Evolutionary conservation across 2,888 invertebrate species (phyloP), one percentile per base, ranked within the genome.

Genomic region (Noctua comes): DNA sequence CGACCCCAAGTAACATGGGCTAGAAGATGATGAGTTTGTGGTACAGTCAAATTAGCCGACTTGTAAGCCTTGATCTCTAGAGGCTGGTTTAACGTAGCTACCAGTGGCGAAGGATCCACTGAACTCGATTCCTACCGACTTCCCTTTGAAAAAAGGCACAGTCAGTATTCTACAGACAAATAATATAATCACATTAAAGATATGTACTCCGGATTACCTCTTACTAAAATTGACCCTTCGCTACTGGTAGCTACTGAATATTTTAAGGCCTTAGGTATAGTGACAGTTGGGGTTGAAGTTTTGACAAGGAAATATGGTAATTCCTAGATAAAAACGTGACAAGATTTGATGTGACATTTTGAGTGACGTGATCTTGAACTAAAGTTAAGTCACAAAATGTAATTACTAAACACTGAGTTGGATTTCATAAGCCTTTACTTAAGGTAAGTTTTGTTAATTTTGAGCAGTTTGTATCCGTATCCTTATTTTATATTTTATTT

Each of bases 331-430:
- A 43, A 59, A 51, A 46, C 59, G 16, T 54, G 43, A 72, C 72
- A 57, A 43, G 59, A 36, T 13, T 40, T 77, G 40, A 10, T 54
- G 31, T 66, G 48, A 66, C 57, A 62, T 43, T 77, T 72, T 69
- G 77, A 77, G 27, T 82, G 68, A 18, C 68, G 36, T 73, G 51
- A 4, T 18, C 77, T 82, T 81, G 59, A 79, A 79, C 72, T 40
- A 0, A 68, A 68, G 43, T 46, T 54, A 36, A 31, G 40, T 74
- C 70, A 62, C 36, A 57, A 76, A 51, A 73, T 57, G 6, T 78
- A 27, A 31, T 78, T 31, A 46, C 27, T n/a, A 5, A 79, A 73
- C 13, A 24, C 24, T 10, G 1, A 36, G 40, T 68, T 59, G 18
- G 13, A 43, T 27, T 68, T 43, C 18, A 69, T 21, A 31, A 68